These are phyloP conservation scores for Doryteuthis pealeii DNA, from an alignment of 1,140 invertebrate genomes.

Conservation along the genomic window DNA sequence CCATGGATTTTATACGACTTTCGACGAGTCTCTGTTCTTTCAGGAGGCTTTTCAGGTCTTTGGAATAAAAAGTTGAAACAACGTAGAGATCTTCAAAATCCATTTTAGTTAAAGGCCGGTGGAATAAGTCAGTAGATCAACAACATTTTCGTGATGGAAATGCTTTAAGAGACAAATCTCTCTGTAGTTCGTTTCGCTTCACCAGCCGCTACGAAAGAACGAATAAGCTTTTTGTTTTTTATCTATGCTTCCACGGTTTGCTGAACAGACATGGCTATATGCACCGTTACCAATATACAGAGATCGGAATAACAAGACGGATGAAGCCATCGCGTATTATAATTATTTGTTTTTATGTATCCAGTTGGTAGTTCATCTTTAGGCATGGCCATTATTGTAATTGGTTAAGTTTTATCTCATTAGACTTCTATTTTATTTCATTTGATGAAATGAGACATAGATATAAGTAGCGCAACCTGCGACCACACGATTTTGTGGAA, in stretches of 20 bases:
- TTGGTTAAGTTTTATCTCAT: no score
- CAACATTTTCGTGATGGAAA: constrained; percentile 66
- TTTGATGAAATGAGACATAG: no score
- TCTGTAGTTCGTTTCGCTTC: constrained; percentile 63
- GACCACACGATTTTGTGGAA: no score
- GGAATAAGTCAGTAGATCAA: constrained; percentile 89
- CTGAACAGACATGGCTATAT: constrained; percentile 5
- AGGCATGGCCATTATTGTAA: no score
- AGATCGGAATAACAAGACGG: no score
- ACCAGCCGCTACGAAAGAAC: constrained; percentile 63
- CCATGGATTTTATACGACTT: constrained; percentile 60
- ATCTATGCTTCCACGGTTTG: constrained; percentile 25
- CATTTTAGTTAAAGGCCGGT: constrained; percentile 71
- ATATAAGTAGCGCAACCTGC: no score
- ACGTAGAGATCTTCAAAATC: constrained; percentile 85
- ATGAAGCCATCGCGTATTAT: no score
- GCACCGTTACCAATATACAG: not conserved
- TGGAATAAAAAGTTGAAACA: constrained; percentile 97
- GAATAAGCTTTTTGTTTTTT: constrained; percentile 62
- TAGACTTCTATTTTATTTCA: no score
- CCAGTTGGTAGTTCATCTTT: no score
- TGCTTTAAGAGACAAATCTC: constrained; percentile 62
- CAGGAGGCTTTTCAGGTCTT: constrained; percentile 97
- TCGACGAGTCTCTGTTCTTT: constrained; percentile 87
- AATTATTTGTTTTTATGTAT: no score